Evolutionary conservation across 2,888 invertebrate genomes (phyloP).

Genomic region (Choristoneura rosaceana): DNA sequence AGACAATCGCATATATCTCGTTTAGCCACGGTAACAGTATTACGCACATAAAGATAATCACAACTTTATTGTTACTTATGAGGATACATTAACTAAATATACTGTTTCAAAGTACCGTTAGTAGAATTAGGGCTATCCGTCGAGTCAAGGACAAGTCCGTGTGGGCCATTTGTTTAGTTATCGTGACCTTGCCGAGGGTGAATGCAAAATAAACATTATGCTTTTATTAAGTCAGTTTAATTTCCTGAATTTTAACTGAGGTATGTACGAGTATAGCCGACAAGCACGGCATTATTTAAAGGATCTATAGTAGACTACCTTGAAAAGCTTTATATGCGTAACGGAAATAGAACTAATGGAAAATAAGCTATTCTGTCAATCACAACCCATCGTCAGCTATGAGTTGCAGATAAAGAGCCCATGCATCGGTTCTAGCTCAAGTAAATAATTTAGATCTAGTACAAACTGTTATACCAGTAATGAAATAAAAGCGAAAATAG

Average conservation of each 20-base stretch:
- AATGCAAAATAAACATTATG: constrained; percentile 30
- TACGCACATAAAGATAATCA: constrained; percentile 41
- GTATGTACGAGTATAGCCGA: neutral
- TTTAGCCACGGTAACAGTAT: constrained; percentile 38
- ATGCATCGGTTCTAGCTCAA: neutral
- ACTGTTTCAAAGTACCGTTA: constrained; percentile 27
- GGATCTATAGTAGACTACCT: neutral
- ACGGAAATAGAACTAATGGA: neutral
- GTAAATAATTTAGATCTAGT: neutral
- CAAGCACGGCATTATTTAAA: constrained; percentile 27
- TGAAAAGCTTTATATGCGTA: neutral
- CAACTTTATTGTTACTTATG: constrained; percentile 42
- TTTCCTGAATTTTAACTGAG: constrained; percentile 25
- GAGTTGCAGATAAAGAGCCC: neutral
- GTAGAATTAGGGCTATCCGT: constrained; percentile 22
- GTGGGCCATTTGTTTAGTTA: constrained; percentile 22
- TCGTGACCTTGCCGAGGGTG: constrained; percentile 27
- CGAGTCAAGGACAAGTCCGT: constrained; percentile 28
- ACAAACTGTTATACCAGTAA: neutral
- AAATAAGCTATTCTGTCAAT: neutral
- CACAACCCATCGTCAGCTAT: neutral
- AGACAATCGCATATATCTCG: constrained; percentile 26
- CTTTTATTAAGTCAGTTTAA: constrained; percentile 22
- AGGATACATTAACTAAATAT: constrained; percentile 40
- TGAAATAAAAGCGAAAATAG: too few species aligned